Conservation (phyloP, 2,888 invertebrate species). For the Drosophila infuscata region DNA sequence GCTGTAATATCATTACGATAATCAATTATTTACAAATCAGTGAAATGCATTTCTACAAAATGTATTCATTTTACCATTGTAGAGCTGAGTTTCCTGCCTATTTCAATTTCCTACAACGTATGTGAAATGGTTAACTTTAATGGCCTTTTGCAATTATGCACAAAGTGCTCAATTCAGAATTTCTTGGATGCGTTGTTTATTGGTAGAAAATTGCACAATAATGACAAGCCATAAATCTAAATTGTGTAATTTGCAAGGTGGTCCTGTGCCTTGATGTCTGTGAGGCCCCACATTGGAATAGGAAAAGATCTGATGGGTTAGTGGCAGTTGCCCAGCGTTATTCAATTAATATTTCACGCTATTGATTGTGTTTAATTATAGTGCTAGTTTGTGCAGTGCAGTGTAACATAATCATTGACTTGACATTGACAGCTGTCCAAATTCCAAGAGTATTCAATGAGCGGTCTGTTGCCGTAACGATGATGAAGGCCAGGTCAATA, state of each 20-base stretch:
- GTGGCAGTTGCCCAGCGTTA: constrained; percentile 1
- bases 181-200: constrained; percentile 36
- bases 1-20: background rate
- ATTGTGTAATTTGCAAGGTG: constrained; percentile 6
- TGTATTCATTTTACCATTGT: background rate
- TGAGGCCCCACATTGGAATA: background rate
- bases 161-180: constrained; percentile 22
- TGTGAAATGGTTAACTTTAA: background rate
- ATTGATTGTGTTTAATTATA: constrained; percentile 67
- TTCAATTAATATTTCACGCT: constrained; percentile 72
- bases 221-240: constrained; percentile 22
- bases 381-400: constrained; percentile 21
- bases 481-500: constrained; percentile 41
- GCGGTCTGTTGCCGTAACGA: constrained; percentile 17
- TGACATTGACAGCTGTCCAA: constrained; percentile 69
- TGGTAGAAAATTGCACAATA: constrained; percentile 50
- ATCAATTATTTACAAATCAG: background rate
- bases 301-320: constrained; percentile 1
- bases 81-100: background rate
- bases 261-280: background rate
- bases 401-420: constrained; percentile 33
- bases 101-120: constrained; percentile 12
- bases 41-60: background rate
- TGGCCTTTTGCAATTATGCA: constrained; percentile 12
- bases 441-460: constrained; percentile 63